Evolutionary conservation across 2,113 vertebrate genomes (phyloP).

Genomic region (Sorex araneus): DNA sequence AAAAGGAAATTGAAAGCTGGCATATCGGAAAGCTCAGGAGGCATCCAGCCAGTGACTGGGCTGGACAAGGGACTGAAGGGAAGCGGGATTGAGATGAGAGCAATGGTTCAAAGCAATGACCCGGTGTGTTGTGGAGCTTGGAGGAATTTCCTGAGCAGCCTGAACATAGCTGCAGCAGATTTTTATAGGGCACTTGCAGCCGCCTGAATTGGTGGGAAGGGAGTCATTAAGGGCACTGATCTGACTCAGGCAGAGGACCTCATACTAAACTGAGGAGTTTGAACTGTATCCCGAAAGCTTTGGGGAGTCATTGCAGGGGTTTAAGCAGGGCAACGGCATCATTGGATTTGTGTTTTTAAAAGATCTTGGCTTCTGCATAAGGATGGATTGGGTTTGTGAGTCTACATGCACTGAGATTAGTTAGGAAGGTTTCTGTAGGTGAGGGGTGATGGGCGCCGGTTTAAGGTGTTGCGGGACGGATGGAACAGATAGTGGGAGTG

Average conservation of each 20-base stretch:
- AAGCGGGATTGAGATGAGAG: not conserved
- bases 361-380: slow-evolving; percentile 54
- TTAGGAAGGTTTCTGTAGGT: not conserved
- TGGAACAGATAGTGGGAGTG: no score
- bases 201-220: slow-evolving; percentile 65
- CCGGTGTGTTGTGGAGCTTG: slow-evolving; percentile 11
- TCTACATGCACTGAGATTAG: not conserved
- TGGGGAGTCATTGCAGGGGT: slow-evolving; percentile 47
- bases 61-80: not conserved
- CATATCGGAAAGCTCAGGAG: not conserved
- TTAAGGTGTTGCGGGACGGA: not conserved
- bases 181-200: slow-evolving; percentile 73
- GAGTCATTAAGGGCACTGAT: slow-evolving; percentile 77
- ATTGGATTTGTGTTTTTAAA: slow-evolving; percentile 75
- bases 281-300: slow-evolving; percentile 66
- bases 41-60: not conserved
- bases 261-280: slow-evolving; percentile 42
- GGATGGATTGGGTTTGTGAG: slow-evolving; percentile 33
- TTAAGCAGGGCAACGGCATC: slow-evolving; percentile 63
- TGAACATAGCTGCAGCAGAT: slow-evolving; percentile 56
- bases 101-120: not conserved
- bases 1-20: not conserved
- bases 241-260: slow-evolving; percentile 67
- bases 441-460: not conserved
- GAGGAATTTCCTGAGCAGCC: slow-evolving; percentile 72